Percentiles rank a stretch among this genome's conserved stretches.
These are phyloP conservation scores for Engraulis encrasicolus DNA, from an alignment of 2,113 vertebrate genomes.

Conservation along the genomic window DNA sequence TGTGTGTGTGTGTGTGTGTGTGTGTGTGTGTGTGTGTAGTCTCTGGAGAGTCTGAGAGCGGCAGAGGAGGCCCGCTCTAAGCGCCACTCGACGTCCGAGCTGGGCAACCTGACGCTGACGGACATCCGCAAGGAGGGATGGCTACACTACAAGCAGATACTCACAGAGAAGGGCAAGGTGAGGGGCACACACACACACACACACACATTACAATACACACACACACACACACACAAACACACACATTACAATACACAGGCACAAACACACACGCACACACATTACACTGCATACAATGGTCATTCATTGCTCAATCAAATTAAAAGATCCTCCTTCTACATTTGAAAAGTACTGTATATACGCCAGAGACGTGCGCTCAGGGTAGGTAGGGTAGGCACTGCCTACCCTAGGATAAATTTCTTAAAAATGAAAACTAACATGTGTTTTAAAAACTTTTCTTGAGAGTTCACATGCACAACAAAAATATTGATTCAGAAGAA, in stretches of 20 bases:
- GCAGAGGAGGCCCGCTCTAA: constrained; percentile 86
- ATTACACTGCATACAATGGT: too few species aligned
- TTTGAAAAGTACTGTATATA: too few species aligned
- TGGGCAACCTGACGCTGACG: constrained; percentile 84
- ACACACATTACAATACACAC: neutral
- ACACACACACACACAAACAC: neutral
- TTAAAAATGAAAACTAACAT: too few species aligned
- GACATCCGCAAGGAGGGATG: constrained; percentile 91
- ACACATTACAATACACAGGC: neutral
- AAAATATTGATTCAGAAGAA: too few species aligned
- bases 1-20: constrained; percentile 31
- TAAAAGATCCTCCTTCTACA: too few species aligned
- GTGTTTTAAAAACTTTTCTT: too few species aligned
- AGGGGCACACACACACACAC: neutral
- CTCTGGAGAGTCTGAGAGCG: constrained; percentile 86
- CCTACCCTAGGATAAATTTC: too few species aligned
- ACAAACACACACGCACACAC: neutral
- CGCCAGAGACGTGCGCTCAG: too few species aligned
- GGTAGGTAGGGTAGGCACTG: too few species aligned
- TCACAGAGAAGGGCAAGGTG: constrained; percentile 97
- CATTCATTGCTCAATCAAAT: too few species aligned
- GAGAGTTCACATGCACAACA: too few species aligned
- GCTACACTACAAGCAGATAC: constrained; percentile 96
- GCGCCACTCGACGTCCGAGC: constrained; percentile 91
- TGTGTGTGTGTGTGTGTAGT: constrained; percentile 71